Base-by-base conservation (phyloP, 2,797 vertebrate genomes). In the Gobionotothen gibberifrons region DNA sequence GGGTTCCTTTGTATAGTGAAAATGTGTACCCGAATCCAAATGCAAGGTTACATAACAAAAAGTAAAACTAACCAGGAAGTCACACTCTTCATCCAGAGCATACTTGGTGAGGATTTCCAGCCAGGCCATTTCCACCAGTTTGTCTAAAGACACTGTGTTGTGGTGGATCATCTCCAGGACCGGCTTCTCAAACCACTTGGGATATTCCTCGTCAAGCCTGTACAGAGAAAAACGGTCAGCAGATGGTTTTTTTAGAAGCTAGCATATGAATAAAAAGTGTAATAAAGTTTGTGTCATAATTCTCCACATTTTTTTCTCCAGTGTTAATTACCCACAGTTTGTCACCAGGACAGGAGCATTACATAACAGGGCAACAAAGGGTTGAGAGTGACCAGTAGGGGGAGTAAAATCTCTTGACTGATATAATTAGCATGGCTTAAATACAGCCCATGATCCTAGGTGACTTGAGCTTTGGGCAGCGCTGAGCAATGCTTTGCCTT, bases 81-180 rank as follows among this genome's bases (percentile, higher is more conserved):
- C 97, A 69, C 98, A 99, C 69, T 98, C 97, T 90, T 99, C 98
- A 58, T 88, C 98, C 74, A 99, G 94, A 6, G 98, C 97, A 1
- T 98, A 99, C 84, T 99, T 99, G 72, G 98, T 99, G 92, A 99
- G 97, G 86, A 99, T 98, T 93, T 99, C 97, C 84, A 98, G 57
- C 98, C 98, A 99, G 59, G 96, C 95, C 89, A 96, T 94, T 89
- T 99, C 98, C 48, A 99, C 97, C 78, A 99, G 81, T 87, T 99
- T 99, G 85, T 99, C 98, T 79, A 99, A 91, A 54, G 98, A 97
- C 22, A 98, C 94, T 0, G 97, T 99, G 91, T 98, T 99, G 90
- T 99, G 98, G 72, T 99, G 98, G 69, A 99, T 97, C 88, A 98
- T 97, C 93, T 98, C 97, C 84, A 99, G 90, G 53, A 99, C 96